Conservation (phyloP, 2,113 vertebrate genomes). For the Corapipo altera region DNA sequence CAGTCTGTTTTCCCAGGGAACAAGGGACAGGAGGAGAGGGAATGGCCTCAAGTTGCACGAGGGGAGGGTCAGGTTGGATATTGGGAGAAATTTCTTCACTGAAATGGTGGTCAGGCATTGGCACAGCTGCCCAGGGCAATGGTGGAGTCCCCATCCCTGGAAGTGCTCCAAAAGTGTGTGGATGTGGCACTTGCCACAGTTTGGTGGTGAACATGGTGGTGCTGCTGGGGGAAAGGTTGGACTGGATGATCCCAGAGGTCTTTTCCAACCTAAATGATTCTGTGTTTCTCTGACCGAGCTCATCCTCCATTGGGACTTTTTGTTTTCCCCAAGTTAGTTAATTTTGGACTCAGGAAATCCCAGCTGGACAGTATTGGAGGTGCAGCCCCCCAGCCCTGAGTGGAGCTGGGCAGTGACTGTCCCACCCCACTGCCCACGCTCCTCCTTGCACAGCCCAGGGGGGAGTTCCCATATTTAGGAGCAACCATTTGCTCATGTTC, state of each 20-base stretch:
- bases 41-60: neutral
- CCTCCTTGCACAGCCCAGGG: neutral
- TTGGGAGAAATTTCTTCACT: neutral
- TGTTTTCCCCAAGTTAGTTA: neutral
- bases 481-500: neutral
- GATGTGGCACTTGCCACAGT: neutral
- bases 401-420: neutral
- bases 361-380: neutral
- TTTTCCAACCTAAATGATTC: neutral
- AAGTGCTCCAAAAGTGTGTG: neutral
- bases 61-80: neutral
- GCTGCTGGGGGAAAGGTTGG: neutral
- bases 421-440: neutral
- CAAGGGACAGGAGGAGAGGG: neutral
- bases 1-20: neutral
- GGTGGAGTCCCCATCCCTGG: neutral
- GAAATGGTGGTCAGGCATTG: neutral
- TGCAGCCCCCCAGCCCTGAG: neutral
- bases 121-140: neutral
- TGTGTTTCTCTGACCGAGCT: neutral
- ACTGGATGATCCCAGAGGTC: neutral
- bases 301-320: neutral
- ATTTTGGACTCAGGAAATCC: neutral
- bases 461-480: neutral
- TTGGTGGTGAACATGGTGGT: neutral